Percentiles rank a stretch among this genome's conserved stretches.
These are phyloP conservation scores for Tipula vernalis DNA, from an alignment of 2,888 invertebrate genomes.

Conservation along the genomic window DNA sequence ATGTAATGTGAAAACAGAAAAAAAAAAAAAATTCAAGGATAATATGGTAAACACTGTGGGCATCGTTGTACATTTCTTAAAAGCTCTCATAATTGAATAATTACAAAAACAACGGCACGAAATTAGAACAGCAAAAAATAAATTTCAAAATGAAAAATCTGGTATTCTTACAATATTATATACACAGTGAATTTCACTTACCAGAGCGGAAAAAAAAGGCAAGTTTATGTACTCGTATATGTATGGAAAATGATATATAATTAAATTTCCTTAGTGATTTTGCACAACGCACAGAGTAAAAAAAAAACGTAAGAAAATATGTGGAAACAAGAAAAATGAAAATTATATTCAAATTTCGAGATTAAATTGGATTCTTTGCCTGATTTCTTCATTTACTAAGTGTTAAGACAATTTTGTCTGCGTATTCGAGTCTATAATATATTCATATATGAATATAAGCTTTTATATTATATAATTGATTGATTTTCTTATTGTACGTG, in stretches of 20 bases:
- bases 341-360: background rate
- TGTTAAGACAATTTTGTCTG: background rate
- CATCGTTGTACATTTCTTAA: background rate
- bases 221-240: background rate
- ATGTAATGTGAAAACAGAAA: background rate
- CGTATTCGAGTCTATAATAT: background rate
- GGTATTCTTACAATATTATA: background rate
- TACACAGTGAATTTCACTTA: background rate
- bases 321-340: background rate
- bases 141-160: background rate
- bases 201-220: background rate
- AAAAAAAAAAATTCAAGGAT: background rate
- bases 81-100: background rate
- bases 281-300: background rate
- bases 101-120: background rate
- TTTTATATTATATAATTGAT: background rate
- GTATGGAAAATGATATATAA: background rate
- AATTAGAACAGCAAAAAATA: background rate
- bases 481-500: background rate
- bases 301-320: background rate
- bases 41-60: background rate
- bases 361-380: background rate
- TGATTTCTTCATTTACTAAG: background rate
- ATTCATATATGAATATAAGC: background rate
- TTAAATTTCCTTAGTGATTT: background rate